phyloP scores from a whole-genome alignment of 2,113 vertebrate genomes.

The Plecturocebus donacophilus region DNA sequence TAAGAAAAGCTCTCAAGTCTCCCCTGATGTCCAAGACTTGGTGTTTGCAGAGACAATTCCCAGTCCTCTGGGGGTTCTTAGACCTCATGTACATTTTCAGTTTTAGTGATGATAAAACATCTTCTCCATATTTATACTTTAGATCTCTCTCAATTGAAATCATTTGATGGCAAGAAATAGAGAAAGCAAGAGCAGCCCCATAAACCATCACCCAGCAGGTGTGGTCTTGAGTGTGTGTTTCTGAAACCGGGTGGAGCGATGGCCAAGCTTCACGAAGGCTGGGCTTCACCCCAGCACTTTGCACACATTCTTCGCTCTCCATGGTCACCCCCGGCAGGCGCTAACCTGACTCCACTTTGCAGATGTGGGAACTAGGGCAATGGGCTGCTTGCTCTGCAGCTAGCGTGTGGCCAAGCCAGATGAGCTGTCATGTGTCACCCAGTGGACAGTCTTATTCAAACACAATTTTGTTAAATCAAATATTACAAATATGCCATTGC shows the following conservation, averaged over 20 bases:
- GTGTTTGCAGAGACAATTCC: fast-evolving
- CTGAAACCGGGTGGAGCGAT: neutral
- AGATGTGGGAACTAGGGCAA: neutral
- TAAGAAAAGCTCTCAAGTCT: fast-evolving
- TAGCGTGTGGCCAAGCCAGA: neutral
- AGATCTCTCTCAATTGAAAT: neutral
- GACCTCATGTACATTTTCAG: fast-evolving
- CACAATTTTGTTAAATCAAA: fast-evolving
- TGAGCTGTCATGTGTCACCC: neutral
- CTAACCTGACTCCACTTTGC: fast-evolving
- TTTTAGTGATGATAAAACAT: neutral
- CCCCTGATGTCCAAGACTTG: fast-evolving
- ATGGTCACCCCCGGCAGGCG: fast-evolving
- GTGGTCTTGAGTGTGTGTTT: neutral
- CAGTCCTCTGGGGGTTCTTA: fast-evolving
- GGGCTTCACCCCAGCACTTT: fast-evolving
- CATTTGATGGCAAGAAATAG: neutral
- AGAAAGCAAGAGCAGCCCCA: fast-evolving
- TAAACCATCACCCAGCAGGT: fast-evolving
- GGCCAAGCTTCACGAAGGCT: fast-evolving
- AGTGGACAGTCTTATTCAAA: neutral
- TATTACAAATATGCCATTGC: neutral
- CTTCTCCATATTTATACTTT: too few relatives aligned
- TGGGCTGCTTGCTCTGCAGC: fast-evolving
- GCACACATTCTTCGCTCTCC: fast-evolving